These are phyloP conservation scores for Cinara cedri DNA, from an alignment of 2,888 invertebrate species.

Conservation along the genomic window DNA sequence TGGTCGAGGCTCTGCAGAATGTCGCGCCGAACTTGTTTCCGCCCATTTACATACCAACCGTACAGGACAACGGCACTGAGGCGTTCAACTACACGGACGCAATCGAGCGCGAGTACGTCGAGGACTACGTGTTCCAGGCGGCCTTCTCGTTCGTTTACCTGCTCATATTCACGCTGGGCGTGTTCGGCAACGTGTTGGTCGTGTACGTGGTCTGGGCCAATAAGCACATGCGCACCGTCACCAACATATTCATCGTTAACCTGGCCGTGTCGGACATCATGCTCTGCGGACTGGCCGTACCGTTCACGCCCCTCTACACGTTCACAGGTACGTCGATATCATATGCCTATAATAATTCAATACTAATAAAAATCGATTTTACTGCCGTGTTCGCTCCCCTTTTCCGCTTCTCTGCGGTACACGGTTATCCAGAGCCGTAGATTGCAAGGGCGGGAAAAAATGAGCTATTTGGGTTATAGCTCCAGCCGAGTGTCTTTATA, in stretches of 20 bases:
- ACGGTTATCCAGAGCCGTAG: too few relatives aligned
- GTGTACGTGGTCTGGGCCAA: slow-evolving; percentile 93
- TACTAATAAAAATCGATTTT: too few relatives aligned
- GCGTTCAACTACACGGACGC: slow-evolving; percentile 7
- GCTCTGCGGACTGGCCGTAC: slow-evolving; percentile 90
- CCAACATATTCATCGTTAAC: slow-evolving; percentile 96
- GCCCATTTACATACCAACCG: slow-evolving; percentile 33
- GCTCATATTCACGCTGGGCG: slow-evolving; percentile 81
- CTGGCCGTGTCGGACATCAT: slow-evolving; percentile 93
- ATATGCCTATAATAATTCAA: too few relatives aligned
- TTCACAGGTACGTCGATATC: slow-evolving; percentile 72
- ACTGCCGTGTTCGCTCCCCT: too few relatives aligned
- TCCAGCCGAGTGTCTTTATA: too few relatives aligned
- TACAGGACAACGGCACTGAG: neutral
- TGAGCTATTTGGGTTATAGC: too few relatives aligned
- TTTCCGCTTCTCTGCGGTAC: too few relatives aligned
- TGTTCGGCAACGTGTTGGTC: slow-evolving; percentile 88
- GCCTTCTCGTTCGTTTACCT: slow-evolving; percentile 78
- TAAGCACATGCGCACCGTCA: slow-evolving; percentile 96
- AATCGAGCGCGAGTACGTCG: slow-evolving; percentile 57
- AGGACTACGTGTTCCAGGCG: slow-evolving; percentile 67
- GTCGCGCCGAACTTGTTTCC: slow-evolving; percentile 42
- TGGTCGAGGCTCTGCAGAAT: slow-evolving; percentile 45
- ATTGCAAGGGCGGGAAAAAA: too few relatives aligned
- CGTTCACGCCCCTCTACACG: slow-evolving; percentile 94